These are phyloP conservation scores for Thaumatotibia leucotreta DNA, from an alignment of 1,140 invertebrate species.

Conservation along the genomic window DNA sequence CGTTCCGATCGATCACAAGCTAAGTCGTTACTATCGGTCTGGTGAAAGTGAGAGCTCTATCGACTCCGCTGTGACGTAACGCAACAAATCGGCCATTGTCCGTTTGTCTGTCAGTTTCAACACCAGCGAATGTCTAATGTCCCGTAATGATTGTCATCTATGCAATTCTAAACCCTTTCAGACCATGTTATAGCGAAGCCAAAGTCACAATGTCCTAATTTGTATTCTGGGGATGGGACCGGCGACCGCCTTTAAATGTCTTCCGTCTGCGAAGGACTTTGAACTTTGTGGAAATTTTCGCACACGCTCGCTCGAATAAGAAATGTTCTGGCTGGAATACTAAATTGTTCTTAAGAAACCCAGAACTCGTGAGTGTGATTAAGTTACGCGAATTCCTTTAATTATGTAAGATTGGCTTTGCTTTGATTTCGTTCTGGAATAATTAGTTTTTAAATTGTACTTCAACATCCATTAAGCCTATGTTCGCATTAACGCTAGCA, in stretches of 20 bases:
- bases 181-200: slow-evolving; percentile 16
- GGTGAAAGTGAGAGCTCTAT: slow-evolving; percentile 61
- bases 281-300: slow-evolving; percentile 44
- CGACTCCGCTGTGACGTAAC: slow-evolving; percentile 51
- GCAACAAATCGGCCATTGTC: slow-evolving; percentile 59
- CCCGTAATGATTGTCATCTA: slow-evolving; percentile 20
- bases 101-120: slow-evolving; percentile 37
- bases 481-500: background rate
- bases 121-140: slow-evolving; percentile 35
- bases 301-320: slow-evolving; percentile 18
- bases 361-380: background rate
- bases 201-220: slow-evolving; percentile 15
- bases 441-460: background rate
- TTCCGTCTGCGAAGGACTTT: slow-evolving; percentile 43
- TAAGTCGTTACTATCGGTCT: slow-evolving; percentile 19
- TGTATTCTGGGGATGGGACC: slow-evolving; percentile 17
- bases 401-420: background rate
- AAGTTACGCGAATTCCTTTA: background rate
- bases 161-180: slow-evolving; percentile 5
- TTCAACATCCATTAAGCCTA: background rate
- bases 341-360: background rate
- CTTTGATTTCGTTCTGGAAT: background rate
- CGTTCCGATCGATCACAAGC: slow-evolving; percentile 20
- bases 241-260: slow-evolving; percentile 30
- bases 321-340: background rate